Conservation (phyloP, 2,797 vertebrate species). For the Phylloscopus collybita region DNA sequence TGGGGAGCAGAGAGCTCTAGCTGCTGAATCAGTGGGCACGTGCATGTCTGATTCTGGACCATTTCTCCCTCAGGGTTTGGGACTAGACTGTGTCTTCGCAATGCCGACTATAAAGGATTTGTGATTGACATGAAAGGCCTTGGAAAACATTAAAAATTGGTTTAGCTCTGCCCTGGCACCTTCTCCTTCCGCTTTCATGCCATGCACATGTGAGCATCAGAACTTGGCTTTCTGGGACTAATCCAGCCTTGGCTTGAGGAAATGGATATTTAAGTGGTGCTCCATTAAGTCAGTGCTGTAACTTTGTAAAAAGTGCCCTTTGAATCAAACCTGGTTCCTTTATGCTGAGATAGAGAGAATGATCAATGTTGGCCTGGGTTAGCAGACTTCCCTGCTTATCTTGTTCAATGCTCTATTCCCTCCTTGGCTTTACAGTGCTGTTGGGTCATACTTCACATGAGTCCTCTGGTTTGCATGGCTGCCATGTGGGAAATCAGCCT, state of each 20-base stretch:
- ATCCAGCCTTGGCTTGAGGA: not conserved
- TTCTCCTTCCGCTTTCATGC: not conserved
- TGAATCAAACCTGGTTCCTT: not conserved
- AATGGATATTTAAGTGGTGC: not conserved
- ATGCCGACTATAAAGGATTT: not conserved
- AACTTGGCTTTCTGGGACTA: not conserved
- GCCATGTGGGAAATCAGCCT: not conserved
- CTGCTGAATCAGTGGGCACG: not conserved
- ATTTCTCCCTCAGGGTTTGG: accelerated
- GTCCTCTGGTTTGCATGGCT: not conserved
- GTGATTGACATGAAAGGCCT: not conserved
- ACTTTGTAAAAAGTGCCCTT: not conserved
- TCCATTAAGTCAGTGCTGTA: not conserved
- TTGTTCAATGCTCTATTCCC: not conserved
- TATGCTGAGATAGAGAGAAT: not conserved
- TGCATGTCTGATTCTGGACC: accelerated
- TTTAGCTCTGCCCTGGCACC: not conserved
- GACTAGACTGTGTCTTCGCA: not conserved
- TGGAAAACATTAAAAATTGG: not conserved
- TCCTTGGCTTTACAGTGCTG: not conserved
- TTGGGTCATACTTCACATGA: not conserved
- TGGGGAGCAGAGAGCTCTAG: not conserved
- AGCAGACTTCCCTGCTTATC: not conserved
- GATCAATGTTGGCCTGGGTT: not conserved
- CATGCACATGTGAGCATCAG: not conserved